phyloP scores from a whole-genome alignment of 2,113 vertebrate genomes.

The Sander lucioperca region DNA sequence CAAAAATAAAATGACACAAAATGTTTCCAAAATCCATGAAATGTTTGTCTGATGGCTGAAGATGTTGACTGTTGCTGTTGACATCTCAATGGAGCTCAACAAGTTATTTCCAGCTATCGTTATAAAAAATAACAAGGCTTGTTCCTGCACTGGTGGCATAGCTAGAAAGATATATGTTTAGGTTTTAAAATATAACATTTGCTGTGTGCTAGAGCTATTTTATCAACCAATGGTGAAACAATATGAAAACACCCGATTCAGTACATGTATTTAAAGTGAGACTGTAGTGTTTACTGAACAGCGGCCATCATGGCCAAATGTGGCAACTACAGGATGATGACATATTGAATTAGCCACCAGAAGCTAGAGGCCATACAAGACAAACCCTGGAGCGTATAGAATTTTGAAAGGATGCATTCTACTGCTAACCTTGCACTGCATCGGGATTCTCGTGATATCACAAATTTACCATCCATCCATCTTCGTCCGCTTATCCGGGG shows the following conservation, averaged over 20 bases:
- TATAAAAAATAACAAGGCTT: neutral
- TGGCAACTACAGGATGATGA: neutral
- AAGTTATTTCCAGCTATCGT: neutral
- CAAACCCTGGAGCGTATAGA: neutral
- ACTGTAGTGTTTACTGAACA: no score
- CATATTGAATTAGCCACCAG: neutral
- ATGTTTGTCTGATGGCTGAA: neutral
- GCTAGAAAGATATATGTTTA: neutral
- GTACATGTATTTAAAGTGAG: no score
- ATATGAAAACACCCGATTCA: neutral
- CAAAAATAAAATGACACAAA: conserved; percentile 17
- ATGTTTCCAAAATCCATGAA: no score
- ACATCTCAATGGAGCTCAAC: neutral
- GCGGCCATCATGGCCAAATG: neutral
- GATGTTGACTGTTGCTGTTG: neutral
- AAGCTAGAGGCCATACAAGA: neutral
- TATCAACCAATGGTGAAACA: neutral
- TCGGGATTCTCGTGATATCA: no score
- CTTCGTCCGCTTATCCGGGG: no score
- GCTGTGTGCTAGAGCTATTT: no score
- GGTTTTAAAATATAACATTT: neutral
- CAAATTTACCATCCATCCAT: no score
- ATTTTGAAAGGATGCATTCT: neutral
- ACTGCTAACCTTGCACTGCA: no score
- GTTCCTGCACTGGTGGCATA: neutral